Evolutionary conservation across 2,797 vertebrate genomes (phyloP).

Genomic region (Pelochelys cantorii): DNA sequence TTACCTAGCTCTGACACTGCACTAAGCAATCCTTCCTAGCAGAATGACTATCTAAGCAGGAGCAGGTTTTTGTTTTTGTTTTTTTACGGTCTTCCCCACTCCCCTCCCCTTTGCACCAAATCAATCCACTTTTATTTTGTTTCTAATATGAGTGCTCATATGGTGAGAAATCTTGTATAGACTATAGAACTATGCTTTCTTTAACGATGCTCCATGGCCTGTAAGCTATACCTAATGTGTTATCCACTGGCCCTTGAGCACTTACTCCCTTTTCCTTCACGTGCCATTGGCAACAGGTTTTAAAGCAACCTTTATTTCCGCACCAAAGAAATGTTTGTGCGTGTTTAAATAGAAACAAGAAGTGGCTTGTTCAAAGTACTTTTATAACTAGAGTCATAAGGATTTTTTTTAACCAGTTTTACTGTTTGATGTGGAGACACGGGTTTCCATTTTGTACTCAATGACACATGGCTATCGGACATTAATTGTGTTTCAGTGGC

Average conservation of each 20-base stretch:
- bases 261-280: neutral
- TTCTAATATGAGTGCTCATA: neutral
- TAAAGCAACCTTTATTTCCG: conserved; percentile 9
- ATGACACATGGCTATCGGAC: neutral
- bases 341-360: conserved; percentile 25
- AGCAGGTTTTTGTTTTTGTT: neutral
- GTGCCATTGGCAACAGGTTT: neutral
- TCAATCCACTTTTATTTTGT: neutral
- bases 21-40: neutral
- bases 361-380: conserved; percentile 29
- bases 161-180: conserved; percentile 11
- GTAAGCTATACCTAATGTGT: conserved; percentile 31
- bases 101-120: neutral
- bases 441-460: neutral
- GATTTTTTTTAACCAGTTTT: conserved; percentile 33
- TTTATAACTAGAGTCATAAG: conserved; percentile 42
- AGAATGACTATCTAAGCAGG: neutral
- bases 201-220: neutral
- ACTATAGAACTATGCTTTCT: conserved; percentile 10
- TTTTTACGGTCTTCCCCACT: too few relatives aligned
- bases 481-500: neutral
- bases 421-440: neutral
- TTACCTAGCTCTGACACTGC: neutral
- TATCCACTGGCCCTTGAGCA: conserved; percentile 10
- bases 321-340: conserved; percentile 58